These are phyloP conservation scores for Monopterus albus DNA, from an alignment of 2,113 vertebrate species.

Conservation along the genomic window DNA sequence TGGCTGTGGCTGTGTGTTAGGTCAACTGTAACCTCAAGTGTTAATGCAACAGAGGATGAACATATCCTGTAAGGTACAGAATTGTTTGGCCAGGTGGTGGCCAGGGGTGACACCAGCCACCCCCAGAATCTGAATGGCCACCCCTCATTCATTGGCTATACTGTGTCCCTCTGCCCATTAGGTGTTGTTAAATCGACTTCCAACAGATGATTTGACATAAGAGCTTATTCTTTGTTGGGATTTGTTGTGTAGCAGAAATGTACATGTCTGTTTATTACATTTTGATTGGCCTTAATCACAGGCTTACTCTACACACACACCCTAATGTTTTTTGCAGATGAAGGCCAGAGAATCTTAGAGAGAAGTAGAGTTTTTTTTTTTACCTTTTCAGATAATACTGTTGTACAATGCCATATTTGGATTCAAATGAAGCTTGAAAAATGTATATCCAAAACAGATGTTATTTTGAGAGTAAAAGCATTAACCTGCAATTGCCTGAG, in stretches of 20 bases:
- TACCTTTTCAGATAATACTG: too few relatives aligned
- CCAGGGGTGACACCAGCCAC: too few relatives aligned
- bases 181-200: too few relatives aligned
- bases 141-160: background rate
- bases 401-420: background rate
- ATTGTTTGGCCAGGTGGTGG: too few relatives aligned
- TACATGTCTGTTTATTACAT: background rate
- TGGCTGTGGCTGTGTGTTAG: background rate
- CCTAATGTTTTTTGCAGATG: too few relatives aligned
- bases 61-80: too few relatives aligned
- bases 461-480: background rate
- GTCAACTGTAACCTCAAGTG: background rate
- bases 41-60: too few relatives aligned
- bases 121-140: too few relatives aligned
- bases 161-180: background rate
- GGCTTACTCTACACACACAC: background rate
- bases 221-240: slow-evolving; percentile 13
- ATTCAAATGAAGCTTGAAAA: background rate
- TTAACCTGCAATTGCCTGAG: background rate
- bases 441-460: background rate
- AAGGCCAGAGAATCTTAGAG: background rate
- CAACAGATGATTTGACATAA: too few relatives aligned
- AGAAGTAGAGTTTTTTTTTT: too few relatives aligned
- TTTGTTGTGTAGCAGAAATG: background rate
- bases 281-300: slow-evolving; percentile 3